Evolutionary conservation across 1,140 invertebrate species (phyloP).

Genomic region (Solen grandis): DNA sequence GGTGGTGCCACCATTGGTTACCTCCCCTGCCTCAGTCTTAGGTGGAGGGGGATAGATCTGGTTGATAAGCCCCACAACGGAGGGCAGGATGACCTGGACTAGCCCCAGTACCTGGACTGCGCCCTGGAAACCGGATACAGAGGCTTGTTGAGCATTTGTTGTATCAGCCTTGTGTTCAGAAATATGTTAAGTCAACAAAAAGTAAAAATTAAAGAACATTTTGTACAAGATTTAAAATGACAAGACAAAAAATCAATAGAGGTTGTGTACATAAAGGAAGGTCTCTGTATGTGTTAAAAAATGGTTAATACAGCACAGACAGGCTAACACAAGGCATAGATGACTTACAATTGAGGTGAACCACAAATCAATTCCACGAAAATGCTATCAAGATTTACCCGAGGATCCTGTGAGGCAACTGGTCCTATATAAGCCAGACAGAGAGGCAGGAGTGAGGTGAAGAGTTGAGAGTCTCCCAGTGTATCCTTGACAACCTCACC

Average conservation of each 20-base stretch:
- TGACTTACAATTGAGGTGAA: no score
- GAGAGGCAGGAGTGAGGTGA: conserved; percentile 89
- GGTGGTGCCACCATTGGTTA: conserved; percentile 82
- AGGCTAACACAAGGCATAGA: no score
- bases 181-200: no score
- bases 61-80: conserved; percentile 92
- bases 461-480: conserved; percentile 82
- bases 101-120: conserved; percentile 94
- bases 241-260: no score
- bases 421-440: conserved; percentile 91
- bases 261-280: no score
- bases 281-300: no score
- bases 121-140: conserved; percentile 86
- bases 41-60: conserved; percentile 64
- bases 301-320: no score
- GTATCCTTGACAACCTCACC: conserved; percentile 80
- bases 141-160: no score
- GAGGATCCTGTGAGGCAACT: conserved; percentile 89
- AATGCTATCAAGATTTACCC: conserved; percentile 84
- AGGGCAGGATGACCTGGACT: conserved; percentile 94
- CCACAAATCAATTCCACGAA: no score
- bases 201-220: no score
- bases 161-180: no score
- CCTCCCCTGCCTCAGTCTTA: conserved; percentile 41
- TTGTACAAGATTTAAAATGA: no score